phyloP scores from a whole-genome alignment of 2,888 invertebrate genomes.

The Brassicogethes aeneus region DNA sequence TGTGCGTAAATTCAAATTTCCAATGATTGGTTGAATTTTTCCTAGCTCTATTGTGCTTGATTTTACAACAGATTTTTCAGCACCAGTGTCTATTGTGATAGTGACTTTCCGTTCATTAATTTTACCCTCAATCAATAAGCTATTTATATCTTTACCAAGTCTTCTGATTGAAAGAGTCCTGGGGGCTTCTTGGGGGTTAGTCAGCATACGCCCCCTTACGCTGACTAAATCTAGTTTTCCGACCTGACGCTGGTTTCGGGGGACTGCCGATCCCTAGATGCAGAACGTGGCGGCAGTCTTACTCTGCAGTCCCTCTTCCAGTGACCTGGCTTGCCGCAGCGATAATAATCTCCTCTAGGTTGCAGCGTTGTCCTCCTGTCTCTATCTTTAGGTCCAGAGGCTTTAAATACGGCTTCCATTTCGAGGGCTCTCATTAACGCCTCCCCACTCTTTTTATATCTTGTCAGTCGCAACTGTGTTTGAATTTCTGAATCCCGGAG shows the following conservation, averaged over 20 bases:
- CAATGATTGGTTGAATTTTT: not conserved
- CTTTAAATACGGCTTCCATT: not conserved
- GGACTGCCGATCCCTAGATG: too few relatives aligned
- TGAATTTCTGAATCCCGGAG: not conserved
- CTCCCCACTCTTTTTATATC: not conserved
- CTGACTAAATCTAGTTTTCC: too few relatives aligned
- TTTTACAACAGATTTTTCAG: not conserved
- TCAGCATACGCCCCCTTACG: not conserved
- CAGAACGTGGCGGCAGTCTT: too few relatives aligned
- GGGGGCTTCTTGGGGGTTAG: not conserved
- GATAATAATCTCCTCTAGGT: not conserved
- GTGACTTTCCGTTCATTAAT: not conserved
- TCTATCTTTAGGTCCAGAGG: not conserved
- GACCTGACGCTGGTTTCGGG: too few relatives aligned
- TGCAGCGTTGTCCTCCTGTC: not conserved
- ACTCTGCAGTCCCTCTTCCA: not conserved
- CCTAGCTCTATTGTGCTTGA: not conserved
- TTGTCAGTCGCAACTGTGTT: not conserved
- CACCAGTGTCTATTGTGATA: not conserved
- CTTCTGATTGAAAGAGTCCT: not conserved
- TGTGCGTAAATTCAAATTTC: not conserved
- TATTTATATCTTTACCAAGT: not conserved
- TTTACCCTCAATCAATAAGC: not conserved
- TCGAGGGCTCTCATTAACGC: not conserved
- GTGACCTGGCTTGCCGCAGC: not conserved